Evolutionary conservation across 2,797 vertebrate species (phyloP).

Genomic region (Rhabdophis nuchalis): DNA sequence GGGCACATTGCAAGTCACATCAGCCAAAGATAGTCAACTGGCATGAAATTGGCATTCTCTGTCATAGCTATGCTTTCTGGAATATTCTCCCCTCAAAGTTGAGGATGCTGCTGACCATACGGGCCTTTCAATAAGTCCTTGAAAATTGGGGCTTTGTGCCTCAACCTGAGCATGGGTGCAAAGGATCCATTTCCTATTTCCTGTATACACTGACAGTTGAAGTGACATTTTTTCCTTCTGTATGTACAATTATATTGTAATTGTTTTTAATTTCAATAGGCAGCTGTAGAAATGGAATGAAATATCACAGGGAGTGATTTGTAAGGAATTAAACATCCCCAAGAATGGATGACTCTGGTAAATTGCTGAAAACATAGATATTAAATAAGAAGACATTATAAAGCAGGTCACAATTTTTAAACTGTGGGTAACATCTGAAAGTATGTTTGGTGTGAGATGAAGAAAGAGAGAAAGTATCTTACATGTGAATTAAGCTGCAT

Average conservation of each 20-base stretch:
- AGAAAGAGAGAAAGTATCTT: background rate
- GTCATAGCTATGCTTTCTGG: background rate
- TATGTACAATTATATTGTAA: background rate
- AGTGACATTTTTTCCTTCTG: background rate
- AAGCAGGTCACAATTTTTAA: background rate
- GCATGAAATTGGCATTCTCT: background rate
- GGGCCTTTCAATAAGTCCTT: background rate
- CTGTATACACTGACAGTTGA: background rate
- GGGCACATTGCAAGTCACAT: background rate
- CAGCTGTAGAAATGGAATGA: no score
- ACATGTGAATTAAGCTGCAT: background rate
- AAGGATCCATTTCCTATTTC: background rate
- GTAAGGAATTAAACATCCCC: background rate
- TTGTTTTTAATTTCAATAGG: background rate
- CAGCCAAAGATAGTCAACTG: background rate
- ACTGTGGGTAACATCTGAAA: background rate
- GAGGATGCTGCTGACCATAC: background rate
- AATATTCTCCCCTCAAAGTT: background rate
- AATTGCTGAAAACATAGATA: background rate
- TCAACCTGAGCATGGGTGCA: background rate
- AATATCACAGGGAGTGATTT: background rate
- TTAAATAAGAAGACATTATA: background rate
- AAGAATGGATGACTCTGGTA: background rate
- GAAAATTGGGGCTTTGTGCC: background rate
- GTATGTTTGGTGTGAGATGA: background rate